Evolutionary conservation across 1,140 invertebrate species (phyloP).

Genomic region (Agraylea sexmaculata): DNA sequence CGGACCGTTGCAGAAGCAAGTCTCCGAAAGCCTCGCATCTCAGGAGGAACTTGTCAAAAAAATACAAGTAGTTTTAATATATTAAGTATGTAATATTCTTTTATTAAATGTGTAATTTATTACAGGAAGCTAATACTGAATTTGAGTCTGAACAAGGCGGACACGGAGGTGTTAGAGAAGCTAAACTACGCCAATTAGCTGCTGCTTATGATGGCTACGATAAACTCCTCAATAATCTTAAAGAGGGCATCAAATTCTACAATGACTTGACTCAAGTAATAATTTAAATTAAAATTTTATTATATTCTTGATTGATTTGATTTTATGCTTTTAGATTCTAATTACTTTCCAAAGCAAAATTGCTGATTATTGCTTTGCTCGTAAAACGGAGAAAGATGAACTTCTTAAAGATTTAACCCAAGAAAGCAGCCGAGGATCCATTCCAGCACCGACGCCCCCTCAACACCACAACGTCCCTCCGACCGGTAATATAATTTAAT

Average conservation of each 20-base stretch:
- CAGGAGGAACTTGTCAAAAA: slow-evolving; percentile 69
- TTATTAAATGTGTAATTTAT: slow-evolving; percentile 12
- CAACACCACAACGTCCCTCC: slow-evolving; percentile 19
- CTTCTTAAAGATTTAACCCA: slow-evolving; percentile 81
- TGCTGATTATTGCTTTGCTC: slow-evolving; percentile 95
- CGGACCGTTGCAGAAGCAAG: slow-evolving; percentile 69
- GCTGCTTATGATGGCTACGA: slow-evolving; percentile 84
- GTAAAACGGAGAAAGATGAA: slow-evolving; percentile 98
- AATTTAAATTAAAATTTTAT: too few species aligned
- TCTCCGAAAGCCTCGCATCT: slow-evolving; percentile 59
- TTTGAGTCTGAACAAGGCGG: slow-evolving; percentile 61
- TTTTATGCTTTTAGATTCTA: slow-evolving; percentile 53
- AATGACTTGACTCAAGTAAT: slow-evolving; percentile 83
- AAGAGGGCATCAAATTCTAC: slow-evolving; percentile 96
- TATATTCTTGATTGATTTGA: too few species aligned
- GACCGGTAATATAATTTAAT: too few species aligned
- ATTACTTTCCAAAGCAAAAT: slow-evolving; percentile 96
- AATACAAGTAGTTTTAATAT: slow-evolving; percentile 50
- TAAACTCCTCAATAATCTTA: slow-evolving; percentile 79
- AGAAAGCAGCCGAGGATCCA: slow-evolving; percentile 50
- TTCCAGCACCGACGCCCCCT: slow-evolving; percentile 48
- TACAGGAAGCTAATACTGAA: slow-evolving; percentile 55
- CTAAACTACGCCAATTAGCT: slow-evolving; percentile 74
- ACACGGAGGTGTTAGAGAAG: slow-evolving; percentile 58
- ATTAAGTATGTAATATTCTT: slow-evolving; percentile 8